Conservation (phyloP, 2,113 vertebrate species). For the Toxotes jaculatrix region DNA sequence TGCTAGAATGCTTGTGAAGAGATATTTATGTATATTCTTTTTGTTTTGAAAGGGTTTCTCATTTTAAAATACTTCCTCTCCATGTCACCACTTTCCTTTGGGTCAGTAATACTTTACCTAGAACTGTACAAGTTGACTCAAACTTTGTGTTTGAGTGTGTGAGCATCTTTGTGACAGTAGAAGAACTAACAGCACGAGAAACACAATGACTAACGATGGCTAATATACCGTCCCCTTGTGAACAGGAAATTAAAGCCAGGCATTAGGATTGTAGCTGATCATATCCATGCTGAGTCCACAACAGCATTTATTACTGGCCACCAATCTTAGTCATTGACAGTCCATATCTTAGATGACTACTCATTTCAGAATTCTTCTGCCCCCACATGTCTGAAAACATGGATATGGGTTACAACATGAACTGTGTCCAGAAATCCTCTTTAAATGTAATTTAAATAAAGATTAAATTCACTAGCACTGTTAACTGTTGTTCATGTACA, state of each 20-base stretch:
- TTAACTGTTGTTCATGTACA: too few species aligned
- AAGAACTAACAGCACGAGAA: not conserved
- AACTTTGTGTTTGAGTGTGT: not conserved
- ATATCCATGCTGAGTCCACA: conserved; percentile 34
- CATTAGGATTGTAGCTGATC: conserved; percentile 54
- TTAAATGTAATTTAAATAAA: conserved; percentile 32
- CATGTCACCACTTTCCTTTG: not conserved
- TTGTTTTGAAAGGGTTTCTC: not conserved
- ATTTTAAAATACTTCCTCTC: not conserved
- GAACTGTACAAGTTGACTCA: not conserved
- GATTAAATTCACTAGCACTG: not conserved
- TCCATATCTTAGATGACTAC: not conserved
- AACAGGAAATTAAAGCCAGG: conserved; percentile 76
- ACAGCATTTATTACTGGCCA: conserved; percentile 60
- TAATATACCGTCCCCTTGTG: conserved; percentile 31
- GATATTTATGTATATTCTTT: not conserved
- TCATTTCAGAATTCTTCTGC: not conserved
- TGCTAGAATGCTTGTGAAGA: not conserved
- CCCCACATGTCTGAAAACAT: not conserved
- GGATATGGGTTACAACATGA: not conserved
- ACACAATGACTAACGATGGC: conserved; percentile 21
- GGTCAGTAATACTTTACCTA: too few species aligned
- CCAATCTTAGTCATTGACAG: conserved; percentile 52
- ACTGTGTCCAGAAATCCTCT: not conserved
- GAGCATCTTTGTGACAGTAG: not conserved